phyloP scores from a whole-genome alignment of 2,113 vertebrate genomes.

The Calyptommatus sinebrachiatus region DNA sequence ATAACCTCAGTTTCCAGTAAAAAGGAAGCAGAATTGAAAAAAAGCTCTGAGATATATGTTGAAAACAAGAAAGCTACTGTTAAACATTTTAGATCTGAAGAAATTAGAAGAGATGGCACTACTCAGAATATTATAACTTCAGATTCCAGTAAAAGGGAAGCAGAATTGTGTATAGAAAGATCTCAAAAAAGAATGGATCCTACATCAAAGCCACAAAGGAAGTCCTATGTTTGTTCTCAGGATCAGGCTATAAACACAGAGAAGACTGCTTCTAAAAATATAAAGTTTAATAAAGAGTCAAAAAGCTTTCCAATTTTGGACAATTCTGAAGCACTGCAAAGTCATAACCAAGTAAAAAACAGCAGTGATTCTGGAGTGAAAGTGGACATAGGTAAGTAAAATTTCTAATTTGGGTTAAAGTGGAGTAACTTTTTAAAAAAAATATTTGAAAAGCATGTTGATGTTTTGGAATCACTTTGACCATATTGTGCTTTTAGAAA shows the following conservation, averaged over 20 bases:
- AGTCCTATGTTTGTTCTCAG: background rate
- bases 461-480: background rate
- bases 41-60: conserved; percentile 33
- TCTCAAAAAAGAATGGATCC: conserved; percentile 20
- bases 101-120: background rate
- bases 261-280: background rate
- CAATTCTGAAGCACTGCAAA: conserved; percentile 17
- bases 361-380: conserved; percentile 21
- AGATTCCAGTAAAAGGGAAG: conserved; percentile 7
- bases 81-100: conserved; percentile 14
- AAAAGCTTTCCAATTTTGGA: background rate
- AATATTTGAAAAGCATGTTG: background rate
- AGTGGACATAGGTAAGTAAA: conserved; percentile 54
- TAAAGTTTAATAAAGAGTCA: conserved; percentile 20
- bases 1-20: conserved; percentile 7
- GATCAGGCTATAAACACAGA: conserved; percentile 25
- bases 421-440: background rate
- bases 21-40: background rate
- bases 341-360: background rate
- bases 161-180: background rate
- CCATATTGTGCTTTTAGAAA: background rate
- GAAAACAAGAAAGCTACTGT: conserved; percentile 6
- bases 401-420: background rate
- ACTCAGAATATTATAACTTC: conserved; percentile 15
- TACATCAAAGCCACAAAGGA: conserved; percentile 34